Evolutionary conservation across 2,113 vertebrate species (phyloP).

Genomic region (Lonchura striata): DNA sequence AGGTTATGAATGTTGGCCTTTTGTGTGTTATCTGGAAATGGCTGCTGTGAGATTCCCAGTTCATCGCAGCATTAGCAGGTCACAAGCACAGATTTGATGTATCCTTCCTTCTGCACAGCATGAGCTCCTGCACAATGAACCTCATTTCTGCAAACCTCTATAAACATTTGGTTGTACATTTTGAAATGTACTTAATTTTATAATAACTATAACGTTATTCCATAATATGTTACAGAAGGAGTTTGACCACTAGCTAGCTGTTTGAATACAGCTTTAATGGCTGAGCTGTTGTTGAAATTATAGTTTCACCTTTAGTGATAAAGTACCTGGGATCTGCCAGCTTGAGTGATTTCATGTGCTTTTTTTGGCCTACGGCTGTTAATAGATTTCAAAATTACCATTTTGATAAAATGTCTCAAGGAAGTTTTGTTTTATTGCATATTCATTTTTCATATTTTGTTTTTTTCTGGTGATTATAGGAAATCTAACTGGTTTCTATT

Average conservation of each 20-base stretch:
- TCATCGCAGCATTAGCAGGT: background rate
- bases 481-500: constrained; percentile 20
- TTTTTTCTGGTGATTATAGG: background rate
- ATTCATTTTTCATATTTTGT: constrained; percentile 34
- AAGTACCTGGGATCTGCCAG: background rate
- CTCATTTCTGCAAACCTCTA: background rate
- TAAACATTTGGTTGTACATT: accelerated
- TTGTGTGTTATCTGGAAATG: background rate
- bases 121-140: background rate
- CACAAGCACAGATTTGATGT: background rate
- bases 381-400: background rate
- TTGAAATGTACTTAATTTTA: background rate
- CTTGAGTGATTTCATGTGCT: background rate
- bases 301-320: background rate
- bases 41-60: background rate
- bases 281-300: background rate
- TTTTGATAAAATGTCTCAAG: constrained; percentile 17
- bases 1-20: background rate
- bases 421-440: background rate
- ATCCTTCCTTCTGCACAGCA: background rate
- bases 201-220: background rate
- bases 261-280: background rate
- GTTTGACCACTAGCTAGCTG: background rate
- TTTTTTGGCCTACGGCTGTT: background rate
- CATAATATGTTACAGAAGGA: background rate